A percentile compares a stretch with the other conserved stretches of the same genome.
Evolutionary conservation across 2,797 vertebrate species (phyloP).

Genomic region (Trichosurus vulpecula): DNA sequence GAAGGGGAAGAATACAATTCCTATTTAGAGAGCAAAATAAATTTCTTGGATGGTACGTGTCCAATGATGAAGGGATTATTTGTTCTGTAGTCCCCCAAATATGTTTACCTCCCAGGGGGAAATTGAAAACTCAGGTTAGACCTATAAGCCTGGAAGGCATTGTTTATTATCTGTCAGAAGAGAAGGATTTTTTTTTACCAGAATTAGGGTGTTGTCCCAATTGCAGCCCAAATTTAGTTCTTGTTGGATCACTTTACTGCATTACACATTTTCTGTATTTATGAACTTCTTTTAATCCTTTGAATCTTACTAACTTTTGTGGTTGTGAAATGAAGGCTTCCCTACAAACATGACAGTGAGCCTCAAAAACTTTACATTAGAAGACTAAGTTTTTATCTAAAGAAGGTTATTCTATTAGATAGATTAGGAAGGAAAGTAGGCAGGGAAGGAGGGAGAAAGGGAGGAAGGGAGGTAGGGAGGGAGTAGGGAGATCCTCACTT

Average conservation of each 20-base stretch:
- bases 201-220: not conserved
- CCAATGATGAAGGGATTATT: not conserved
- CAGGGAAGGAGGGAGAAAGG: too few species aligned
- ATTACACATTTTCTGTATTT: not conserved
- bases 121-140: not conserved
- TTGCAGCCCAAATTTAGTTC: not conserved
- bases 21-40: not conserved
- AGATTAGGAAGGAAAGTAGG: not conserved
- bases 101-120: not conserved
- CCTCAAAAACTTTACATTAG: not conserved
- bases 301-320: not conserved
- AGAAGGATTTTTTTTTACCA: not conserved
- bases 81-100: not conserved
- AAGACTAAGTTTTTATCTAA: not conserved
- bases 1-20: not conserved
- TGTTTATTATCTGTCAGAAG: not conserved
- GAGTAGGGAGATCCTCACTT: not conserved
- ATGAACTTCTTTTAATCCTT: not conserved
- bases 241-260: not conserved
- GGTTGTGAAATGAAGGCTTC: not conserved
- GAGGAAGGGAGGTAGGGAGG: too few species aligned
- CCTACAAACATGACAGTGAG: not conserved
- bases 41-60: not conserved
- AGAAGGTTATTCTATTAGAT: not conserved
- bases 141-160: not conserved